A percentile compares a stretch with the other conserved stretches of the same genome.
These are phyloP conservation scores for Oedothorax gibbosus DNA, from an alignment of 1,140 invertebrate species.

Conservation along the genomic window DNA sequence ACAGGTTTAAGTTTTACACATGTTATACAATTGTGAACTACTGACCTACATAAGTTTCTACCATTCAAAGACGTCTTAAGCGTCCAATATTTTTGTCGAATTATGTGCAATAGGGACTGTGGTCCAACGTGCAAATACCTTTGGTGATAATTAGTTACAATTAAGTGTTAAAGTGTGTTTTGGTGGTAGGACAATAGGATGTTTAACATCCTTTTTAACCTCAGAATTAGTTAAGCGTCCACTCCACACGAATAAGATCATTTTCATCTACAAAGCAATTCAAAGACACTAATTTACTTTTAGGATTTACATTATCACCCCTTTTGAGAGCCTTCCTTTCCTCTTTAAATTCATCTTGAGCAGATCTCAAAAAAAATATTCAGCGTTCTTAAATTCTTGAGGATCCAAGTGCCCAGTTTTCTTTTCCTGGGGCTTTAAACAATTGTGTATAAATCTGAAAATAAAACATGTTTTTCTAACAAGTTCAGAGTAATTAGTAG, in stretches of 20 bases:
- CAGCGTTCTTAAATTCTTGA: not conserved
- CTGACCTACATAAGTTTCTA: no score
- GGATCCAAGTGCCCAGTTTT: not conserved
- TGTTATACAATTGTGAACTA: no score
- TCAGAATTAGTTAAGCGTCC: conserved; percentile 1
- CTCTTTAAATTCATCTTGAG: not conserved
- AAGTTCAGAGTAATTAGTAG: not conserved
- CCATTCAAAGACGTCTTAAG: no score
- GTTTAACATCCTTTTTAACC: conserved; percentile 7
- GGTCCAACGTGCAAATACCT: not conserved
- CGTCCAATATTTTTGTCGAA: no score
- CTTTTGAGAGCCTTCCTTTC: not conserved
- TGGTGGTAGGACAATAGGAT: conserved; percentile 8
- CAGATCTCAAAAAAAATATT: not conserved
- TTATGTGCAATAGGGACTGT: no score
- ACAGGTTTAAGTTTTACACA: not conserved
- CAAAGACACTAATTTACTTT: not conserved
- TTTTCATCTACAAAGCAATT: conserved; percentile 10
- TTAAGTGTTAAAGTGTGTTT: not conserved
- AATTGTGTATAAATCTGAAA: not conserved
- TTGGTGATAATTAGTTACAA: conserved; percentile 15
- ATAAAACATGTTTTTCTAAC: not conserved
- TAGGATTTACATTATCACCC: not conserved
- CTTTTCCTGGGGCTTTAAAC: not conserved
- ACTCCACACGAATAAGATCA: conserved; percentile 8